A percentile compares a stretch with the other conserved stretches of the same genome.
phyloP scores from a whole-genome alignment of 92 coral and sea anemone species.

The Porites divaricata region DNA sequence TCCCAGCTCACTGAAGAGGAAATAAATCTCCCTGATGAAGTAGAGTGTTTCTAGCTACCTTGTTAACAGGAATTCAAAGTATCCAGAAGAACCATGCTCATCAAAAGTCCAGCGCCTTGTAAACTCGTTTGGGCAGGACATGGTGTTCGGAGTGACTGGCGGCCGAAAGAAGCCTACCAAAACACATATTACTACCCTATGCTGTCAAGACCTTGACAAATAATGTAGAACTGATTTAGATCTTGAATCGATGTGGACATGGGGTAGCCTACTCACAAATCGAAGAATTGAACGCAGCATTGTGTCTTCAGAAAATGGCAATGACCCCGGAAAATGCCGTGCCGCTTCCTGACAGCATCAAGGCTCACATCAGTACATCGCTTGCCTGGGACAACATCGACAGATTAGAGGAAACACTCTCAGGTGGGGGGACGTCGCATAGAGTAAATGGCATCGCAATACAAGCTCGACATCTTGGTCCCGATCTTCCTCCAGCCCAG shows the following conservation, averaged over 20 bases:
- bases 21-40: not conserved
- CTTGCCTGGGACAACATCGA: conserved; percentile 79
- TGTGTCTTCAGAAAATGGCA: conserved; percentile 53
- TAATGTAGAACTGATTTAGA: conserved; percentile 29
- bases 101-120: too few relatives aligned
- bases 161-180: conserved; percentile 48
- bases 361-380: conserved; percentile 49
- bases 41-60: not conserved
- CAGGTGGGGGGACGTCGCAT: conserved; percentile 71
- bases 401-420: conserved; percentile 55
- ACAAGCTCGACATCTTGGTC: conserved; percentile 60
- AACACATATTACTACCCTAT: conserved; percentile 51
- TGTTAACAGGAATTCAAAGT: conserved; percentile 17
- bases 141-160: too few relatives aligned
- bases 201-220: conserved; percentile 53
- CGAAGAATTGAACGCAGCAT: conserved; percentile 49
- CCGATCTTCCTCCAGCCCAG: conserved; percentile 45
- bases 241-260: conserved; percentile 57
- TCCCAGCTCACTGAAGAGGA: not conserved
- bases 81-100: not conserved
- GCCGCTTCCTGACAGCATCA: conserved; percentile 50
- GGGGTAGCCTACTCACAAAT: conserved; percentile 59
- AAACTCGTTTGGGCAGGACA: too few relatives aligned
- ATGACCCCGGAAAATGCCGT: conserved; percentile 24
- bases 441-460: conserved; percentile 62